Conservation (phyloP, 2,797 vertebrate genomes). For the Kryptopterus vitreolus region DNA sequence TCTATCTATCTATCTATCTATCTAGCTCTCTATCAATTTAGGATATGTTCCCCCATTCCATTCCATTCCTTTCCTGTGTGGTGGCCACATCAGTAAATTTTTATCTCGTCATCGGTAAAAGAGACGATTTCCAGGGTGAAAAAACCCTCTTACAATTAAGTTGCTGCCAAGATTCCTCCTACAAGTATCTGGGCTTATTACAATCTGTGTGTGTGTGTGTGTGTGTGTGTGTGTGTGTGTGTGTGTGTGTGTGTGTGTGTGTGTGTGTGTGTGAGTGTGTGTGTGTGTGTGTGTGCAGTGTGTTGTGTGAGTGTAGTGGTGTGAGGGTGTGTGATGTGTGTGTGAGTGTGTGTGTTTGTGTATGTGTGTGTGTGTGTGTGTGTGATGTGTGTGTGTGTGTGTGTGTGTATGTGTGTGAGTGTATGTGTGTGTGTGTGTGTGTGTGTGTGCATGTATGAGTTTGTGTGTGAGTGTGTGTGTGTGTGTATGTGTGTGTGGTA, state of each 20-base stretch:
- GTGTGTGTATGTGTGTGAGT: constrained; percentile 19
- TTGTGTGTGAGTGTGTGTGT: constrained; percentile 14
- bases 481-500: constrained; percentile 22
- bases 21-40: too few relatives aligned
- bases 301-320: constrained; percentile 8
- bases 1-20: too few relatives aligned
- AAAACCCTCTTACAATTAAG: constrained; percentile 19
- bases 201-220: constrained; percentile 22
- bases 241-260: background rate
- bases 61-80: too few relatives aligned
- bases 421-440: constrained; percentile 14
- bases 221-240: constrained; percentile 21
- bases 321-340: constrained; percentile 9
- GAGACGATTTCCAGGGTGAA: background rate
- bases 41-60: too few relatives aligned
- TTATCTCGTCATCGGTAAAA: too few relatives aligned
- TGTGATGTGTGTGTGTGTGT: constrained; percentile 1
- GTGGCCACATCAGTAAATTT: too few relatives aligned
- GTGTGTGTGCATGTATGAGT: constrained; percentile 4
- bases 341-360: constrained; percentile 19
- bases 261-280: constrained; percentile 18
- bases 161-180: constrained; percentile 34
- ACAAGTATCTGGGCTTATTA: constrained; percentile 34
- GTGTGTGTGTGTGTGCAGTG: constrained; percentile 15
- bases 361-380: constrained; percentile 13